Conservation (phyloP, 2,888 invertebrate species). For the Thysanoteuthis rhombus region DNA sequence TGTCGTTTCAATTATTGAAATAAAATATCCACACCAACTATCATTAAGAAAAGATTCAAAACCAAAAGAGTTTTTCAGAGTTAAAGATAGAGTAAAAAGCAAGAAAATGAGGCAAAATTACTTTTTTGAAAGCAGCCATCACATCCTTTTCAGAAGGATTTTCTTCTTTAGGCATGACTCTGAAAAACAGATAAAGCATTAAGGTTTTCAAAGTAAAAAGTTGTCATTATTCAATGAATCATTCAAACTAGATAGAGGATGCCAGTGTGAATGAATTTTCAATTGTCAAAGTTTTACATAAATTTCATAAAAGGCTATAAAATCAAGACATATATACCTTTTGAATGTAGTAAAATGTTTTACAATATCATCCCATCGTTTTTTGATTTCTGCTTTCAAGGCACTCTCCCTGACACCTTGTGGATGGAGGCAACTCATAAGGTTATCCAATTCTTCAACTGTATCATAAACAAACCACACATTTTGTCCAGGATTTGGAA, state of each 20-base stretch:
- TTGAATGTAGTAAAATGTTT: slow-evolving; percentile 45
- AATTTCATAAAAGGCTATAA: not conserved
- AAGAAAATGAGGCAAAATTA: slow-evolving; percentile 33
- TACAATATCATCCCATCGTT: slow-evolving; percentile 50
- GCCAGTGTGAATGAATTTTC: not conserved
- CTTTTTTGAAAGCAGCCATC: slow-evolving; percentile 51
- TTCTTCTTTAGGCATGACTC: not conserved
- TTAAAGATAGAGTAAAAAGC: too few species aligned
- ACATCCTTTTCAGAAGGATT: slow-evolving; percentile 45
- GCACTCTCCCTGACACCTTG: slow-evolving; percentile 63
- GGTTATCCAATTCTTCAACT: slow-evolving; percentile 54
- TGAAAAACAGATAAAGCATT: not conserved
- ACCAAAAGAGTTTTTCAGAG: not conserved
- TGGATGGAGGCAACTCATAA: slow-evolving; percentile 58
- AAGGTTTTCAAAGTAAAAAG: not conserved
- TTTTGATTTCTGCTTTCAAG: slow-evolving; percentile 57
- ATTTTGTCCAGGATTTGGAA: slow-evolving; percentile 63
- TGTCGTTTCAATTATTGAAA: not conserved
- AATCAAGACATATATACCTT: slow-evolving; percentile 38
- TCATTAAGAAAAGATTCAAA: not conserved
- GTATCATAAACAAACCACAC: slow-evolving; percentile 64
- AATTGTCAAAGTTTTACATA: not conserved
- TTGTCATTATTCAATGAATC: not conserved
- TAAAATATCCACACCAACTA: not conserved
- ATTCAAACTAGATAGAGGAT: not conserved